Conservation (phyloP, 2,797 vertebrate genomes). For the Dryobates pubescens region DNA sequence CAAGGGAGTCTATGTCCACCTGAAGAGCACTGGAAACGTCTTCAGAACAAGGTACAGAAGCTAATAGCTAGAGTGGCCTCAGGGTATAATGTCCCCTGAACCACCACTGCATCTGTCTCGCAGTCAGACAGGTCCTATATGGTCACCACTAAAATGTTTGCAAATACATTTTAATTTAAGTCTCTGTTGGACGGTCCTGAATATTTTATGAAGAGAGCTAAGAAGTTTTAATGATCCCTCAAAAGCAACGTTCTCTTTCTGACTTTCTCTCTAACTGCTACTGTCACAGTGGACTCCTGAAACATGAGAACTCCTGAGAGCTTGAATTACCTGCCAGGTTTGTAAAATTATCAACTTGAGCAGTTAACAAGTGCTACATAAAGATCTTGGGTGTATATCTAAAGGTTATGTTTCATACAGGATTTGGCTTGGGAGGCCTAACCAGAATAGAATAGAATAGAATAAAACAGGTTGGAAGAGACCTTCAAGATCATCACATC, state of each 20-base stretch:
- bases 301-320: not conserved
- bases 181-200: not conserved
- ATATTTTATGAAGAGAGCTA: not conserved
- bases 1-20: not conserved
- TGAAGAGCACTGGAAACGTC: rapidly evolving
- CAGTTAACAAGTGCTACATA: not conserved
- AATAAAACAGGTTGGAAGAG: too few relatives aligned
- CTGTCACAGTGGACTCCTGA: not conserved
- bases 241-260: not conserved
- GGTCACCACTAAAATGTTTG: not conserved
- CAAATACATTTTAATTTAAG: not conserved
- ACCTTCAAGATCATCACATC: too few relatives aligned
- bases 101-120: not conserved
- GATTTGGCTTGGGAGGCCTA: not conserved
- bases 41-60: not conserved
- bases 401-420: not conserved
- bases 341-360: not conserved
- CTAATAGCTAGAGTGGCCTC: not conserved
- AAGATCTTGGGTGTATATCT: not conserved
- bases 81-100: not conserved
- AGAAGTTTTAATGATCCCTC: not conserved
- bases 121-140: not conserved
- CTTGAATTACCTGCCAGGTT: not conserved
- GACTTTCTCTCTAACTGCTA: not conserved
- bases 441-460: too few relatives aligned